phyloP scores from a whole-genome alignment of 2,888 invertebrate species.

The Sinentomon sp. region DNA sequence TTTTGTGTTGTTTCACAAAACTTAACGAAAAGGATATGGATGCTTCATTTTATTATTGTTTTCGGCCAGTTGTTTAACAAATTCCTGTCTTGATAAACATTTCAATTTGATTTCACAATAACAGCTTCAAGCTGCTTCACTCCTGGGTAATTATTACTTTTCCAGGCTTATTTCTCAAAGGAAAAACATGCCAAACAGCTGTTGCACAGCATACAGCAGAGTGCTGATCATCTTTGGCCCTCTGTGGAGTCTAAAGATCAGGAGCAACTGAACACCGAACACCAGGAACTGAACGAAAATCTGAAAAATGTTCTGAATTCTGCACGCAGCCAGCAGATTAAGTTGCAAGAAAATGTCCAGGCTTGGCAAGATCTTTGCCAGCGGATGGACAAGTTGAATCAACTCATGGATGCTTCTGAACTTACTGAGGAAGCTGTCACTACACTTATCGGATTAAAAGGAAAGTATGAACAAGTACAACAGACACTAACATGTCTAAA shows the following conservation, averaged over 20 bases:
- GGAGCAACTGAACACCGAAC: slow-evolving; percentile 50
- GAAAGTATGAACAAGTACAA: slow-evolving; percentile 52
- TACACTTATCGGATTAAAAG: slow-evolving; percentile 49
- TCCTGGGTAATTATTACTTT: no score
- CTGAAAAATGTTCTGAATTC: slow-evolving; percentile 54
- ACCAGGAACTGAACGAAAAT: slow-evolving; percentile 49
- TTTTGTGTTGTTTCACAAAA: no score
- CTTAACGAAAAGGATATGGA: no score
- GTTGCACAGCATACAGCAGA: slow-evolving; percentile 51
- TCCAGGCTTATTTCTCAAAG: slow-evolving; percentile 42
- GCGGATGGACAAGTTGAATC: slow-evolving; percentile 43
- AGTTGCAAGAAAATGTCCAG: slow-evolving; percentile 50
- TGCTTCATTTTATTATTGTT: no score
- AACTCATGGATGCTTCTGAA: slow-evolving; percentile 40
- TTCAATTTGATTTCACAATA: no score
- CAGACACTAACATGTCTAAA: no score
- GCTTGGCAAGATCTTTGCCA: slow-evolving; percentile 63
- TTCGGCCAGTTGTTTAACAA: no score
- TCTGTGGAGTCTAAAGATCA: slow-evolving; percentile 52
- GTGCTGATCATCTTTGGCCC: slow-evolving; percentile 66
- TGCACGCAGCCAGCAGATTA: slow-evolving; percentile 44
- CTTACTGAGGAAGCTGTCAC: slow-evolving; percentile 52
- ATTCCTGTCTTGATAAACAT: no score
- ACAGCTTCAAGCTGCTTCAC: no score
- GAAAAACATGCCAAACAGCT: slow-evolving; percentile 48